Evolutionary conservation across 1,140 invertebrate genomes (phyloP).

Genomic region (Conus ventricosus): DNA sequence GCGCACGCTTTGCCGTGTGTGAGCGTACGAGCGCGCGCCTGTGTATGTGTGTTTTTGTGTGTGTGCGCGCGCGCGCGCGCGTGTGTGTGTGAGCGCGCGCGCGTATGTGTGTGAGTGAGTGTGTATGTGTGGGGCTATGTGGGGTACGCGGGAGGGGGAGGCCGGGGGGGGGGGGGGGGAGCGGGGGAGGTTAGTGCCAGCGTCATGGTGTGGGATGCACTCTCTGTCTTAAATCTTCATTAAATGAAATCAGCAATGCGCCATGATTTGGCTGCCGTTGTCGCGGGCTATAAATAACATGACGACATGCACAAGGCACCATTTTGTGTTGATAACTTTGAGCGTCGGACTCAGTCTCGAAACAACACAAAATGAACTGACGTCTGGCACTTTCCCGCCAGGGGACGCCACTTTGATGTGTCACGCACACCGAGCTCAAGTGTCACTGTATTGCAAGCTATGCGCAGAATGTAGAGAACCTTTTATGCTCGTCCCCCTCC

Average conservation of each 20-base stretch:
- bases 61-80: background rate
- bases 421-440: background rate
- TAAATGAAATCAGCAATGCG: background rate
- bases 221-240: background rate
- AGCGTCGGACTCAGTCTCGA: too few species aligned
- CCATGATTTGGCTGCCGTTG: too few species aligned
- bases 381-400: background rate
- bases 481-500: background rate
- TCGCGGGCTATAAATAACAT: too few species aligned
- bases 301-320: too few species aligned
- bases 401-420: constrained; percentile 2
- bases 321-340: too few species aligned
- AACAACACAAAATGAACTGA: too few species aligned
- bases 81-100: too few species aligned
- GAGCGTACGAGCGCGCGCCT: background rate
- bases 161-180: too few species aligned
- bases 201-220: background rate
- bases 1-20: background rate
- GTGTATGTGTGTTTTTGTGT: background rate
- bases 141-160: too few species aligned
- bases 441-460: background rate
- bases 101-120: background rate
- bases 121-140: background rate
- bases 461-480: background rate
- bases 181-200: too few species aligned